Conservation (phyloP, 2,888 invertebrate genomes). For the Spodoptera exigua region DNA sequence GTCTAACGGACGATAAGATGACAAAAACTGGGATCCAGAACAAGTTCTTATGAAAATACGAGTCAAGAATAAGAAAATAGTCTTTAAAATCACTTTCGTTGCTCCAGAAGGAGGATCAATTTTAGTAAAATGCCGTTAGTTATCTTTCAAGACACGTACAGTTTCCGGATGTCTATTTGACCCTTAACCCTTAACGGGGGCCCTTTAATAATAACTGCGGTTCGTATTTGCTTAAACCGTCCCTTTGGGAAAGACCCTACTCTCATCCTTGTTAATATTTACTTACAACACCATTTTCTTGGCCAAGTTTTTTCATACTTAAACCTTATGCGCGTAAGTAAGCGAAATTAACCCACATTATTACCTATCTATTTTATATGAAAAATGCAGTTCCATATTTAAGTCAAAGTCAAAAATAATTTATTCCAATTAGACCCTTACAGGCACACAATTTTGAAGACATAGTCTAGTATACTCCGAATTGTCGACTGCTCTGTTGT, state of each 20-base stretch:
- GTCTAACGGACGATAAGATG: too few species aligned
- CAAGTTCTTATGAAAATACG: background rate
- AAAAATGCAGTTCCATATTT: too few species aligned
- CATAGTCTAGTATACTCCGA: too few species aligned
- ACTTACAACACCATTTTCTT: constrained; percentile 12
- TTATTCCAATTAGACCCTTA: too few species aligned
- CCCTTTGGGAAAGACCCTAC: constrained; percentile 30
- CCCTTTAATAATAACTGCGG: constrained; percentile 37
- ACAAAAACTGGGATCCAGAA: too few species aligned
- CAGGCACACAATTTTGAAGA: too few species aligned
- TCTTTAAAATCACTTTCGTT: constrained; percentile 1
- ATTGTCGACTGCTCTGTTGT: too few species aligned
- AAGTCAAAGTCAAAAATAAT: too few species aligned
- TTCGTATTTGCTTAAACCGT: constrained; percentile 32
- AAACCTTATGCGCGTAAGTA: too few species aligned
- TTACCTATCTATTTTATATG: too few species aligned
- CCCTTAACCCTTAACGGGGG: constrained; percentile 29
- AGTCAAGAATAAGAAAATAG: background rate
- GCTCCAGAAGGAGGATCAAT: constrained; percentile 15
- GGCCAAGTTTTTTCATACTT: background rate
- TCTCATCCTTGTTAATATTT: constrained; percentile 34
- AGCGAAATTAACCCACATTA: too few species aligned
- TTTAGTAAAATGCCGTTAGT: constrained; percentile 13
- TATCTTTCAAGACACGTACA: constrained; percentile 28
- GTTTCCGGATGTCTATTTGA: constrained; percentile 34